Evolutionary conservation across 2,113 vertebrate species (phyloP).

Genomic region (Prochilodus magdalenae): DNA sequence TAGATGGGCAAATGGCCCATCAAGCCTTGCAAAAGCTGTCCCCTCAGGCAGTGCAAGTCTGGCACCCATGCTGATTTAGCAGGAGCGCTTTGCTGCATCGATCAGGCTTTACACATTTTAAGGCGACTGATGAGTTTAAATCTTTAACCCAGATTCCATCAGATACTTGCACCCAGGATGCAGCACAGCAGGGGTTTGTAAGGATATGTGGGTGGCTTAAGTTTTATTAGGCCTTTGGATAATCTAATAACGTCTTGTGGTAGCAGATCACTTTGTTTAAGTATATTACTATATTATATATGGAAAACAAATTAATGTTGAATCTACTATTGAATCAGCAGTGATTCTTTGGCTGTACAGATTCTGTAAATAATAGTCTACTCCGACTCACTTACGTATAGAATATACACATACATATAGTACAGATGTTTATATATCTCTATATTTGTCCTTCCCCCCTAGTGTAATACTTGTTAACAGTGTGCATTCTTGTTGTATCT

Average conservation of each 20-base stretch:
- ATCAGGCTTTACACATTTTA: constrained; percentile 11
- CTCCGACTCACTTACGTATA: too few relatives aligned
- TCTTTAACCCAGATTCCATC: not conserved
- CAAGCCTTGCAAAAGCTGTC: not conserved
- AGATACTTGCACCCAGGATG: not conserved
- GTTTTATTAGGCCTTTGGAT: not conserved
- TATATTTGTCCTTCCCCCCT: too few relatives aligned
- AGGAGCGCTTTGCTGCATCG: not conserved
- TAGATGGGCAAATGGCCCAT: not conserved
- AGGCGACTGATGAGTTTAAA: not conserved
- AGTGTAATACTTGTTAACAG: too few relatives aligned
- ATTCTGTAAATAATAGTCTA: too few relatives aligned
- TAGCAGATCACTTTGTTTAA: too few relatives aligned
- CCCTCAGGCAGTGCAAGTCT: not conserved
- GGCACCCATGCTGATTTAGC: not conserved
- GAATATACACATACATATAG: too few relatives aligned
- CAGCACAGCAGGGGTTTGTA: not conserved
- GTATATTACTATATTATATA: too few relatives aligned
- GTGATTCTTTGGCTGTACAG: too few relatives aligned
- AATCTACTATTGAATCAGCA: too few relatives aligned
- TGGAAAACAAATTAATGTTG: too few relatives aligned
- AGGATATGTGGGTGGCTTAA: not conserved
- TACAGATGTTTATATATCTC: too few relatives aligned
- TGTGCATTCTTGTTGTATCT: too few relatives aligned
- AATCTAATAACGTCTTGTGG: not conserved